phyloP scores from a whole-genome alignment of 2,888 invertebrate genomes.

The Polymixis lichenea region DNA sequence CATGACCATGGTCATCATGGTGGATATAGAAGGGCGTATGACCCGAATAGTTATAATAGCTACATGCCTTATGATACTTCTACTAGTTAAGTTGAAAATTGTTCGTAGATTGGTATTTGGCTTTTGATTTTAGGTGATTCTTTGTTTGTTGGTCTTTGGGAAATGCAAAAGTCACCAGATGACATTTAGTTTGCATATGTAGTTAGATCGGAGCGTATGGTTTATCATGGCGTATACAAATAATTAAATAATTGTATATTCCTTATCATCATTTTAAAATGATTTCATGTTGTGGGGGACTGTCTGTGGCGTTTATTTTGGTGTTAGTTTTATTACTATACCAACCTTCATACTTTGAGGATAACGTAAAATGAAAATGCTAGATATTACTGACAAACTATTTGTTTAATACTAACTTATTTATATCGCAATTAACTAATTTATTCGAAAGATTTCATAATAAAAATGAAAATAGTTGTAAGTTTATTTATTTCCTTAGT shows the following conservation, averaged over 20 bases:
- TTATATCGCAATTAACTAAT: conserved; percentile 34
- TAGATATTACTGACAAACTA: conserved; percentile 33
- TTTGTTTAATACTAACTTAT: conserved; percentile 17
- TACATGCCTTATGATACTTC: conserved; percentile 86
- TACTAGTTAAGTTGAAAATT: conserved; percentile 64
- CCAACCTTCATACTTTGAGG: not conserved
- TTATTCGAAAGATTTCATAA: conserved; percentile 50
- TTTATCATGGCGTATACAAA: not conserved
- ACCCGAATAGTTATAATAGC: conserved; percentile 81
- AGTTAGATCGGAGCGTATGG: too few relatives aligned
- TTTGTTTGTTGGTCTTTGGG: not conserved
- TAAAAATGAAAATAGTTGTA: conserved; percentile 54
- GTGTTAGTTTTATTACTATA: not conserved
- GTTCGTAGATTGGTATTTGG: conserved; percentile 16
- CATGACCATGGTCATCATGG: conserved; percentile 89
- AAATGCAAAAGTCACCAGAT: not conserved
- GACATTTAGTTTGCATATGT: not conserved
- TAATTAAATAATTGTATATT: not conserved
- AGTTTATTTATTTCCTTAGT: conserved; percentile 72
- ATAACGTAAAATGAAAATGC: conserved; percentile 9
- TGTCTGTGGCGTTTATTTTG: not conserved
- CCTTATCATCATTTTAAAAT: not conserved
- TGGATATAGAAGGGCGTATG: conserved; percentile 90
- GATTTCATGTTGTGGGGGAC: conserved; percentile 1
- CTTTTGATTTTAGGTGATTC: conserved; percentile 3